Evolutionary conservation across 2,888 invertebrate species (phyloP), one percentile per base, ranked within the genome.

Genomic region (Azorinus chamasolen): DNA sequence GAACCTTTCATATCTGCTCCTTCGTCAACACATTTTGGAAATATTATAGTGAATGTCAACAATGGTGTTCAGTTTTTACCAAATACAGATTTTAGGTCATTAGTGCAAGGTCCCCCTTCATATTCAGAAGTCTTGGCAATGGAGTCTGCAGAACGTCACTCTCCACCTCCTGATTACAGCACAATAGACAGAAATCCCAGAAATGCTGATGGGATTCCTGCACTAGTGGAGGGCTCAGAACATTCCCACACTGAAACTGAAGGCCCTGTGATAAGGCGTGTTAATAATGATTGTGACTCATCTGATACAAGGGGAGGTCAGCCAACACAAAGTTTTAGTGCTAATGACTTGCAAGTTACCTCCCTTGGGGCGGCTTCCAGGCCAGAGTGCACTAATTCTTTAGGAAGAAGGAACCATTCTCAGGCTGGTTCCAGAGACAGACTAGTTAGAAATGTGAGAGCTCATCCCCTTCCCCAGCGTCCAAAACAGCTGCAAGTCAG

Each of bases 1-100:
- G 86, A 88, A 24, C 88, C 88, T 8, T 88, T 89, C 54, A 79
- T 89, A 20, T 77, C 84, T 8, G 65, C 81, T 20, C 77, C 83
- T 20, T 73, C 85, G 0, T 79, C 79, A 16, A 80, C 87, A 8
- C 84, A 85, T 63, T 87, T 85, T 76, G 88, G 89, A 43, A 89
- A 89, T 74, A 88, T 90, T 55, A 89, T 90, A 39, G 87, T 90
- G 22, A 90, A 88, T 84, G 89, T 89, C 2, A 90, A 90, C 70
- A 90, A 89, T 62, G 89, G 90, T 14, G 87, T 90, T 18, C 89
- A 89, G 72, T 90, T 86, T 70, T 86, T 89, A 14, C 88, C 89
- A 22, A 80, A 79, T 25, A 45, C 73, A 37, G 88, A 88, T 20
- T 84, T 86, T 46, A 62, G 81, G 32, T 50, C 80, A 0, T 62